These are phyloP conservation scores for Frieseomelitta varia DNA, from an alignment of 1,140 invertebrate species.

Conservation along the genomic window DNA sequence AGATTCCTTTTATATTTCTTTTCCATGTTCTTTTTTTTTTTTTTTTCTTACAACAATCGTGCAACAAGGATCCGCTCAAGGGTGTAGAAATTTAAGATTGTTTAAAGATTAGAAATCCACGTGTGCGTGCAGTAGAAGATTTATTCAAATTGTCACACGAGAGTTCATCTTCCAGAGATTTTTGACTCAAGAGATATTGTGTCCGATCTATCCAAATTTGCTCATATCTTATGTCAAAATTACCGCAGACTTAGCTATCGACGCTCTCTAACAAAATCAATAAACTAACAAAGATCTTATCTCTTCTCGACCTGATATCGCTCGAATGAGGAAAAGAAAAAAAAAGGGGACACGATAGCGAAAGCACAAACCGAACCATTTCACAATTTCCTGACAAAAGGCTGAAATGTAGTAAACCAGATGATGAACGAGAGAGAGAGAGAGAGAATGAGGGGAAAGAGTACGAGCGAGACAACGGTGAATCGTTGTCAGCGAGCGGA, in stretches of 20 bases:
- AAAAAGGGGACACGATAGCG: conserved; percentile 5
- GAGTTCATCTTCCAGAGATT: no score
- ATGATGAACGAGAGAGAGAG: conserved; percentile 2
- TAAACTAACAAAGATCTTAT: neutral
- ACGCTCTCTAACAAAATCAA: no score
- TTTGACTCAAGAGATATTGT: no score
- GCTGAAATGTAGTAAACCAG: neutral
- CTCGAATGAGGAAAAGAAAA: neutral
- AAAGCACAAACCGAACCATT: conserved; percentile 45
- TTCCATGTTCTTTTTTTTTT: no score
- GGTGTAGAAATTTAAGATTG: neutral
- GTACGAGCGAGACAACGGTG: conserved; percentile 27
- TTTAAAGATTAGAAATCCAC: neutral
- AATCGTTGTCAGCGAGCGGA: conserved; percentile 61
- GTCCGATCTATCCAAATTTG: no score
- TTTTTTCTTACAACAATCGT: neutral
- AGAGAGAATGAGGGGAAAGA: neutral
- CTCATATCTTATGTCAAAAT: no score
- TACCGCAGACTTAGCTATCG: no score
- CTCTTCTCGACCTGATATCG: neutral
- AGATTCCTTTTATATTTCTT: no score
- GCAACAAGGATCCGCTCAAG: neutral
- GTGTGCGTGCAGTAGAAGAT: neutral
- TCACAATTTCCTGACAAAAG: conserved; percentile 24
- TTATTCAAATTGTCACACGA: neutral